phyloP scores from a whole-genome alignment of 2,797 vertebrate genomes.

The Alca torda region DNA sequence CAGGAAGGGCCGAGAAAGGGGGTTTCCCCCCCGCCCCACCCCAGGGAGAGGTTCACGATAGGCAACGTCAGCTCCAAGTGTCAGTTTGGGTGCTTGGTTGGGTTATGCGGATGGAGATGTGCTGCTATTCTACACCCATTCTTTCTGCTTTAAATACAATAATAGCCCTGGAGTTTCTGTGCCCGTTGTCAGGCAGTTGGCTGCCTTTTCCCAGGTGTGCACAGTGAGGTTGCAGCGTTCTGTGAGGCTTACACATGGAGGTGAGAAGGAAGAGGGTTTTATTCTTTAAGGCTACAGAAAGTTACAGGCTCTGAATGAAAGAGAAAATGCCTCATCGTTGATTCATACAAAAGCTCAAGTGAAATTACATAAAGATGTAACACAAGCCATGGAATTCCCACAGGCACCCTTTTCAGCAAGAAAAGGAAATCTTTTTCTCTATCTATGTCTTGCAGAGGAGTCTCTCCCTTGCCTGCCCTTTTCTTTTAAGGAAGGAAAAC shows the following conservation, averaged over 20 bases:
- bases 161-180: not conserved
- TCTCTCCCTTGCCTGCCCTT: not conserved
- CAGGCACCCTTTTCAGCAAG: constrained; percentile 14
- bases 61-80: not conserved
- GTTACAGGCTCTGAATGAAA: not conserved
- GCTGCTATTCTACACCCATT: fast-evolving
- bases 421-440: constrained; percentile 27
- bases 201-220: not conserved
- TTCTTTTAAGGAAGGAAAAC: not conserved
- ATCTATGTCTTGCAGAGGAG: not conserved
- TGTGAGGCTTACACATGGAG: fast-evolving
- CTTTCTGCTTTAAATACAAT: fast-evolving
- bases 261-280: not conserved
- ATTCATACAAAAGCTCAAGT: not conserved
- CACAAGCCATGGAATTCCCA: constrained; percentile 20
- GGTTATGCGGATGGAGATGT: fast-evolving
- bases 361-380: not conserved
- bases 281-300: not conserved
- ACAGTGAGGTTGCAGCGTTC: fast-evolving
- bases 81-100: not conserved
- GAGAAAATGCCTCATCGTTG: not conserved
- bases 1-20: no score
- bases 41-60: fast-evolving
- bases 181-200: fast-evolving
- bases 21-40: fast-evolving